phyloP scores from a whole-genome alignment of 2,888 invertebrate genomes.

The Scaptodrosophila latifasciaeformis region DNA sequence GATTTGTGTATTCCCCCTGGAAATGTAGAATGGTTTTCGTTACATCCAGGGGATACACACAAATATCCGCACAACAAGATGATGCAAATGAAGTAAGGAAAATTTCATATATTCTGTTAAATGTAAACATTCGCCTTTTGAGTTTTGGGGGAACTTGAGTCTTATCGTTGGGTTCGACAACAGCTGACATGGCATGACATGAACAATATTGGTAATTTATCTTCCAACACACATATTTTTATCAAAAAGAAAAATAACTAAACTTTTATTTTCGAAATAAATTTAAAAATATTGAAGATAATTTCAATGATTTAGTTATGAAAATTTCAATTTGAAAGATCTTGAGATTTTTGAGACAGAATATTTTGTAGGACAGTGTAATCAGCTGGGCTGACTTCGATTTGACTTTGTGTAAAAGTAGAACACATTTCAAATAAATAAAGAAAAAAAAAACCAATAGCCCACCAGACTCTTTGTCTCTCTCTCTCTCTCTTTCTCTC shows the following conservation, averaged over 20 bases:
- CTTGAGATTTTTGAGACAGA: neutral
- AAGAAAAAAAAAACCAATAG: too few relatives aligned
- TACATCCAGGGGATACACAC: constrained; percentile 10
- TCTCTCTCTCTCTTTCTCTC: constrained; percentile 1
- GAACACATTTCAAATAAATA: too few relatives aligned
- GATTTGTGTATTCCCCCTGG: constrained; percentile 1
- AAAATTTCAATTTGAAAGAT: too few relatives aligned
- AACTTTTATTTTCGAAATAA: neutral
- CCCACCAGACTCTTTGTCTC: too few relatives aligned
- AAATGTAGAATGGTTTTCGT: constrained; percentile 7
- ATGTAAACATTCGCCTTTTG: too few relatives aligned
- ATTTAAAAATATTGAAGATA: neutral
- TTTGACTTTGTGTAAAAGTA: too few relatives aligned
- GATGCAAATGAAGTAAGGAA: neutral
- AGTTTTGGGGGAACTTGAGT: too few relatives aligned
- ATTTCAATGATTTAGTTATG: neutral
- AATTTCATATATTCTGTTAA: too few relatives aligned
- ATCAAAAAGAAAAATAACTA: neutral
- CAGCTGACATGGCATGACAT: too few relatives aligned
- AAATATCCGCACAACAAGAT: neutral
- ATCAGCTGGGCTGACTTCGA: neutral
- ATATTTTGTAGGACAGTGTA: neutral
- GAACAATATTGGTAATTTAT: too few relatives aligned
- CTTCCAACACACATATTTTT: too few relatives aligned
- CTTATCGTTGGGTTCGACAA: too few relatives aligned